phyloP scores from a whole-genome alignment of 92 coral and sea anemone species.

The Umimayanthus chanpuru region DNA sequence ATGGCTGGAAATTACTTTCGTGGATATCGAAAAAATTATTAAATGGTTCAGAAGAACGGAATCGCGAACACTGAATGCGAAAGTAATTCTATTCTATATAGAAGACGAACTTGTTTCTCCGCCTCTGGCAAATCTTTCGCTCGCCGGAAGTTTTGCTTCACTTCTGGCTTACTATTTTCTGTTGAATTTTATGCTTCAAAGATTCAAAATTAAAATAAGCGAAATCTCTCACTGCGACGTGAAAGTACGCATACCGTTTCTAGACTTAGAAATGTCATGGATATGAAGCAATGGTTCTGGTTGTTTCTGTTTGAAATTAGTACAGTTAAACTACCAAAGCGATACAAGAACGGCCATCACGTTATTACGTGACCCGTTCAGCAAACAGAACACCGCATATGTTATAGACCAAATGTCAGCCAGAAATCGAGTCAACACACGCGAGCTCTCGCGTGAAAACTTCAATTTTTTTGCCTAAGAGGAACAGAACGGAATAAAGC shows the following conservation, averaged over 20 bases:
- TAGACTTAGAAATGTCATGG: not conserved
- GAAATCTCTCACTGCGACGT: not conserved
- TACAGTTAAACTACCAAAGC: not conserved
- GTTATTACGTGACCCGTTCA: conserved; percentile 19
- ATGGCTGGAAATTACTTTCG: not conserved
- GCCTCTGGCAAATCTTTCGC: not conserved
- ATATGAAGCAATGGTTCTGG: not conserved
- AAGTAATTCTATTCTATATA: not conserved
- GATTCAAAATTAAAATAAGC: not conserved
- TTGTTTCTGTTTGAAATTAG: not conserved
- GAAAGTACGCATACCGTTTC: not conserved
- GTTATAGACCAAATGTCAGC: not conserved
- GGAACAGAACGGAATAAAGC: not conserved
- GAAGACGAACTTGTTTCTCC: not conserved
- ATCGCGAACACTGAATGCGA: not conserved
- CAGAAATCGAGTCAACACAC: conserved; percentile 22
- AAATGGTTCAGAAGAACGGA: not conserved
- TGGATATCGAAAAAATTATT: not conserved
- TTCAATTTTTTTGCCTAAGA: not conserved
- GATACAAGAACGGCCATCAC: conserved; percentile 15
- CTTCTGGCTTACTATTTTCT: not conserved
- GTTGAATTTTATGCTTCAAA: not conserved
- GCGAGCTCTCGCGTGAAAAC: not conserved
- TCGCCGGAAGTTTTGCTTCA: conserved; percentile 3
- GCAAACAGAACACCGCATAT: conserved; percentile 16